Percentiles rank a stretch among this genome's conserved stretches.
Evolutionary conservation across 2,888 invertebrate species (phyloP).

Genomic region (Eupithecia dodoneata): DNA sequence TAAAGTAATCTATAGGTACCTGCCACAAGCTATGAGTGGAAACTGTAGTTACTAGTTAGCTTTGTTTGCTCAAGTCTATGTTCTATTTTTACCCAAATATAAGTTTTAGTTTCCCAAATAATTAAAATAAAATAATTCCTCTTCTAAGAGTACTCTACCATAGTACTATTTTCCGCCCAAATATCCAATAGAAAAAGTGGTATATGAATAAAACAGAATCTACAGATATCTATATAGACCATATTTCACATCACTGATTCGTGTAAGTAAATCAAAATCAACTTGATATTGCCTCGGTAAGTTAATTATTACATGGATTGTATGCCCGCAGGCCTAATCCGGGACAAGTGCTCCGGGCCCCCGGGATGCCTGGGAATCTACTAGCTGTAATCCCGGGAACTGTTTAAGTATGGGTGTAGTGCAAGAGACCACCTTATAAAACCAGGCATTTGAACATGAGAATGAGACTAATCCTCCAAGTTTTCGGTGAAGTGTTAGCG

Average conservation of each 20-base stretch:
- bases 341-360: constrained; percentile 71
- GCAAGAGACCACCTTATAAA: neutral
- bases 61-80: no score
- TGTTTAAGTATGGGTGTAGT: constrained; percentile 37
- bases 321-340: constrained; percentile 65
- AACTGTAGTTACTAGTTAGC: no score
- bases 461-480: neutral
- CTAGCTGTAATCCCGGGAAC: constrained; percentile 53
- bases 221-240: neutral
- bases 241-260: neutral
- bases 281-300: constrained; percentile 15
- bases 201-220: no score
- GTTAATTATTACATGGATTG: constrained; percentile 42
- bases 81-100: no score
- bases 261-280: constrained; percentile 4
- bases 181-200: no score
- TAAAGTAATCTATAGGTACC: no score
- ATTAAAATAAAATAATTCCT: no score
- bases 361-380: constrained; percentile 67
- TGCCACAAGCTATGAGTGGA: no score
- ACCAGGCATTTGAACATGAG: neutral
- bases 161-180: no score
- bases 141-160: no score
- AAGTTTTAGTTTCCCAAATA: no score
- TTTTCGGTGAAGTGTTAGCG: no score